Conservation (phyloP, 2,797 vertebrate species). For the Pantherophis alleghaniensis region DNA sequence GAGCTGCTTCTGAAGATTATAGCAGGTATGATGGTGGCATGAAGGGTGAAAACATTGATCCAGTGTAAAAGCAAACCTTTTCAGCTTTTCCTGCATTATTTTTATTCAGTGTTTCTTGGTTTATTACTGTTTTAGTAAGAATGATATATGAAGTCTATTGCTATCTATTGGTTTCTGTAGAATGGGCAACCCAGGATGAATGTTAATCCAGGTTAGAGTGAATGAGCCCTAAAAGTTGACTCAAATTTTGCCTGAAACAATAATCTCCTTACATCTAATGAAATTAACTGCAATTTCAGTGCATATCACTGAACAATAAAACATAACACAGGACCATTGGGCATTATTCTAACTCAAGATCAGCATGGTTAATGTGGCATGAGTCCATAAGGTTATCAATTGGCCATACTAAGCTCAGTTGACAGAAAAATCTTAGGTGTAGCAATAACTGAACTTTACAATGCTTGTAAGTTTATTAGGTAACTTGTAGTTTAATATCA, state of each 20-base stretch:
- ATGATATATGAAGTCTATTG: neutral
- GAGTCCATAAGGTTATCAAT: conserved; percentile 56
- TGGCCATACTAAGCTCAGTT: conserved; percentile 52
- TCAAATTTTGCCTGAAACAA: conserved; percentile 38
- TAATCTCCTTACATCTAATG: conserved; percentile 49
- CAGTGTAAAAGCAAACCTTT: neutral
- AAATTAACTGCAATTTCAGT: conserved; percentile 53
- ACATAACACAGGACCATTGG: conserved; percentile 42
- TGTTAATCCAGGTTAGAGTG: conserved; percentile 38
- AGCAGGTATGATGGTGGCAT: neutral
- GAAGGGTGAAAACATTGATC: neutral
- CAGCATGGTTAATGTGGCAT: conserved; percentile 15
- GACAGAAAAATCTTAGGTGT: conserved; percentile 58
- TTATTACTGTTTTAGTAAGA: neutral
- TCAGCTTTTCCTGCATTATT: neutral
- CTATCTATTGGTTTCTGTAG: conserved; percentile 29
- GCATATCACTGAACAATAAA: conserved; percentile 48
- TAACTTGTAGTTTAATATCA: conserved; percentile 61
- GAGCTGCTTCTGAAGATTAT: neutral
- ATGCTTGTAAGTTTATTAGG: conserved; percentile 59
- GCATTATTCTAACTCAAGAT: conserved; percentile 54
- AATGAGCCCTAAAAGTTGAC: conserved; percentile 45
- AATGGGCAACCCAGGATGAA: conserved; percentile 18
- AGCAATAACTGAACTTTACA: conserved; percentile 60
- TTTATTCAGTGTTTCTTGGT: neutral